Base-by-base conservation (phyloP, 2,797 vertebrate genomes). In the Microctenopoma stevenorrisi region DNA sequence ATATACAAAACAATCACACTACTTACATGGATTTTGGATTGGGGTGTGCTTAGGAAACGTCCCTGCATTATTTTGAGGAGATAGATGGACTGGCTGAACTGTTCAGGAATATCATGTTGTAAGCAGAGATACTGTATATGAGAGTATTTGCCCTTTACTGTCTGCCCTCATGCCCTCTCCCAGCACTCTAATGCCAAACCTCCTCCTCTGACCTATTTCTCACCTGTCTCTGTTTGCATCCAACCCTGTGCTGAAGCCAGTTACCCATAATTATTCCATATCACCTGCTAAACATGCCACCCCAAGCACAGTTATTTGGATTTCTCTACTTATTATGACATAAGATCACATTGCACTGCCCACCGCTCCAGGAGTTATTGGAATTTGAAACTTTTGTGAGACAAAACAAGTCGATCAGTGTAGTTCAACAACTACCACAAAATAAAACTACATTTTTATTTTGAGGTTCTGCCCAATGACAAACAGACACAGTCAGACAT, bases 241-340 rank as follows among this genome's bases (percentile, higher is more conserved):
- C 63, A 64, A 66, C 78, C 76, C 6, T 69, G 62, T 66, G 74
- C 62, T 65, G 57, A 15, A 11, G 51, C 80, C 78, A 86, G 81
- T 69, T 76, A 70, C 75, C 80, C 33, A 2, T 2, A 64, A 78
- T 66, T 44, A 48, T 8, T 25, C 44, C n/a, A 30, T 12, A 1
- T 22, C n/a, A 22, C 51, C 13, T 2, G 13, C 35, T 38, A 62
- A 53, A 15, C 42, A 42, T 14, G 30, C 14, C 33, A 71, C 72
- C 68, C 4, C 11, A 33, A 33, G 30, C 30, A 33, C 30, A 5
- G 5, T 33, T 33, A 33, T 33, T 33, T 33, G 30, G 33, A 35
- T 35, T 35, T 33, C 5, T 33, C 7, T 33, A 5, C 5, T 1
- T 33, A 30, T 33, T 33, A 33, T 33, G 1, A 7, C 33, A 35